A percentile compares a stretch with the other conserved stretches of the same genome.
Evolutionary conservation across 2,888 invertebrate genomes (phyloP).

Genomic region (Didymodactylos carnosus): DNA sequence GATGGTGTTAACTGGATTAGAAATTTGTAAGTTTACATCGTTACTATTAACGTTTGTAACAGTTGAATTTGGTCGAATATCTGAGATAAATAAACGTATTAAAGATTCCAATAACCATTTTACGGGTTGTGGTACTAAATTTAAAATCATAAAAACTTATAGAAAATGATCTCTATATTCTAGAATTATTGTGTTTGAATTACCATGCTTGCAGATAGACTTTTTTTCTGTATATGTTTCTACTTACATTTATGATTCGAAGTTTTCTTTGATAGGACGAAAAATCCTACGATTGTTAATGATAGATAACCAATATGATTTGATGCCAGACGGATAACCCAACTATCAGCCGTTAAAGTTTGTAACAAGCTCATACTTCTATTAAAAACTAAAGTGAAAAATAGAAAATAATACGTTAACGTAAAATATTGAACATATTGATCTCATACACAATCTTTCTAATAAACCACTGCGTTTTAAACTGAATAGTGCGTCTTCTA

Average conservation of each 20-base stretch:
- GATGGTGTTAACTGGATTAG: background rate
- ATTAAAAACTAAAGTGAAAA: no score
- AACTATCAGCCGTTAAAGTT: background rate
- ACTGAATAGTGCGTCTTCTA: no score
- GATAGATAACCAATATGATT: background rate
- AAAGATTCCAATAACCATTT: background rate
- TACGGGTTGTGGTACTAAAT: background rate
- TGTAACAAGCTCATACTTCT: background rate
- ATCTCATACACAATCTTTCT: no score
- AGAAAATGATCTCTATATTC: background rate
- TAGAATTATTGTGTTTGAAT: background rate
- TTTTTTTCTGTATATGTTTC: background rate
- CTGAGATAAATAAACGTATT: background rate
- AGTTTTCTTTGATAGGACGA: background rate
- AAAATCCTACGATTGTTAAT: background rate
- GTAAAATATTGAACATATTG: no score
- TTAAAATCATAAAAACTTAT: no score
- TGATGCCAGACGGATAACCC: background rate
- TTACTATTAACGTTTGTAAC: background rate
- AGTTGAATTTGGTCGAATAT: background rate
- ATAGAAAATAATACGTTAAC: no score
- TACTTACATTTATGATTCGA: background rate
- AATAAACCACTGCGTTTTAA: no score
- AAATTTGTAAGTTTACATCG: background rate
- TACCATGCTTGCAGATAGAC: background rate